Percentiles rank a stretch among this genome's conserved stretches.
Conservation (phyloP, 1,140 invertebrate species). For the Nilaparvata lugens region DNA sequence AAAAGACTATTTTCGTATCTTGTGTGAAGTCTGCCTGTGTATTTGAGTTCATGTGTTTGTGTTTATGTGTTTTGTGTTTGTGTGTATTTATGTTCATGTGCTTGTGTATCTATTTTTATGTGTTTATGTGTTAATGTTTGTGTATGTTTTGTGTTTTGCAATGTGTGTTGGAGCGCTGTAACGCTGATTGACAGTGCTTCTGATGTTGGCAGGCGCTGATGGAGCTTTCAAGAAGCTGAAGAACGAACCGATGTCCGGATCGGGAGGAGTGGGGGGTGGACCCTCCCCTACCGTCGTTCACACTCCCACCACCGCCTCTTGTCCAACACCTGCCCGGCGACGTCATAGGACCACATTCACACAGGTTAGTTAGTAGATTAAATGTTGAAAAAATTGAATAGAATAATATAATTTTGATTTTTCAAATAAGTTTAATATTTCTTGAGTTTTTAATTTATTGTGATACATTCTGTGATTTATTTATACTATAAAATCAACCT, state of each 20-base stretch:
- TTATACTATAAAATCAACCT: no score
- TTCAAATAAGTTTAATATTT: no score
- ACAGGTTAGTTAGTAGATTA: conserved; percentile 58
- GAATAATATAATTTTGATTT: no score
- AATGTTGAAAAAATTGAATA: no score
- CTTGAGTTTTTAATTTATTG: no score
- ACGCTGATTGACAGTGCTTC: no score
- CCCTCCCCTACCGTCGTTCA: conserved; percentile 51
- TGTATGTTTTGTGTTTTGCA: neutral
- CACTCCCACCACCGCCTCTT: conserved; percentile 83
- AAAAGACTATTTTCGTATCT: no score
- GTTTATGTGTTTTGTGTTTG: no score
- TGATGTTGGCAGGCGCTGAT: conserved; percentile 52
- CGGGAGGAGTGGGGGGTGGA: conserved; percentile 37
- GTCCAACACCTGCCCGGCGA: conserved; percentile 88
- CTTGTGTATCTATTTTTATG: neutral
- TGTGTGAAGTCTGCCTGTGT: no score
- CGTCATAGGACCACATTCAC: conserved; percentile 98
- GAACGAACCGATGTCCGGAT: conserved; percentile 65
- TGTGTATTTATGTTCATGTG: neutral
- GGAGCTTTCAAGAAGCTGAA: conserved; percentile 96
- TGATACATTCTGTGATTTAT: no score
- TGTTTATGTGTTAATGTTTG: neutral
- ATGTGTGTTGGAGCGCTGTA: no score
- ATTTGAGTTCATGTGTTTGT: no score